These are phyloP conservation scores for Neomonachus schauinslandi DNA, from an alignment of 2,113 vertebrate genomes.

Conservation along the genomic window DNA sequence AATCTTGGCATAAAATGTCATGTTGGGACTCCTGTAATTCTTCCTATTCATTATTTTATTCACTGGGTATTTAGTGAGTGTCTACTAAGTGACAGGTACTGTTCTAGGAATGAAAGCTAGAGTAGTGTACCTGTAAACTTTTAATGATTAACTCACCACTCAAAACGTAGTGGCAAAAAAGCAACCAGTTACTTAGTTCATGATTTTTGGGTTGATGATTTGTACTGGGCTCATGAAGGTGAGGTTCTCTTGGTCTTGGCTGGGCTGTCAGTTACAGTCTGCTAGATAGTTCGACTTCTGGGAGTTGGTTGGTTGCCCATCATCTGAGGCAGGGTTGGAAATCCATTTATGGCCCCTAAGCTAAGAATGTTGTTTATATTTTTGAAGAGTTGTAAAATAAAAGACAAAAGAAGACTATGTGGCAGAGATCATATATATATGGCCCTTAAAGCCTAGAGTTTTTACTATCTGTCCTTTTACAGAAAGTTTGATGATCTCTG, in stretches of 20 bases:
- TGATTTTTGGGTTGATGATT: background rate
- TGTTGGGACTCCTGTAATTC: background rate
- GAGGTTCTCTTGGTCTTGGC: background rate
- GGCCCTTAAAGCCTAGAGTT: background rate
- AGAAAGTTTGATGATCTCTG: background rate
- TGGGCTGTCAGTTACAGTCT: background rate
- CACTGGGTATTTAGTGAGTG: background rate
- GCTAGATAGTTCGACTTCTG: background rate
- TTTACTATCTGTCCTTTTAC: background rate
- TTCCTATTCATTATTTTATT: background rate
- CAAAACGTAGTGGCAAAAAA: background rate
- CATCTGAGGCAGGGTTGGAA: background rate
- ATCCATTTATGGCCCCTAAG: background rate
- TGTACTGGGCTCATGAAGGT: background rate
- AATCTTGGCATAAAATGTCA: background rate
- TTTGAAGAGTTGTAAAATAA: background rate
- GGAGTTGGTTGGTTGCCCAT: background rate
- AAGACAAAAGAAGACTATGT: background rate
- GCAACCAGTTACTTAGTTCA: background rate
- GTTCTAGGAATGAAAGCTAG: background rate
- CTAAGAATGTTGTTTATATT: constrained; percentile 8
- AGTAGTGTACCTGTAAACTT: background rate
- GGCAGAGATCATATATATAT: background rate
- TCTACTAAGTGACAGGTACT: background rate
- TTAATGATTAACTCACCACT: background rate